Evolutionary conservation across 2,888 invertebrate species (phyloP), one percentile per base, ranked within the genome.

Genomic region (Leptura quadrifasciata): DNA sequence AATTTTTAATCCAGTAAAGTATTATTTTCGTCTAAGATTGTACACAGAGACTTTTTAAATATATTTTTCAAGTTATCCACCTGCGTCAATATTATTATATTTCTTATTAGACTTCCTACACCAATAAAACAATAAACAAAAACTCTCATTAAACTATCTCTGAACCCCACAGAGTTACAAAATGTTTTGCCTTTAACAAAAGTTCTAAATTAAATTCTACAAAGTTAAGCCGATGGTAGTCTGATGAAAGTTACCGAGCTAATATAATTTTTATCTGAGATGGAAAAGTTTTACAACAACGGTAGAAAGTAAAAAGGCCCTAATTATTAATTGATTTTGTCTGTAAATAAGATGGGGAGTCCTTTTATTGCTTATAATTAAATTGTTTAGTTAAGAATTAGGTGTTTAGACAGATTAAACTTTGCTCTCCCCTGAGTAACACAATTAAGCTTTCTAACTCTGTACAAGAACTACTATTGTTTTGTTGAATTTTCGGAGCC

Each of bases 321-420:
- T 76, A 80, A 78, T 80, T 80, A 76, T 75, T 77, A 76, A 80
- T 64, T 64, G 72, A 72, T 65, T 72, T 58, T 58, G 65, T 57
- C 57, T 54, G 63, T 65, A 72, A 72, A 72, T 65, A 65, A 54
- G 58, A 31, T 39, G 58, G 58, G 58, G 72, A 58, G 61, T 65
- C 58, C 39, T 24, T 39, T 72, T 57, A 72, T 58, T 58, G 73
- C 75, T 78, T 78, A 70, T 78, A 78, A 80, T 80, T 74, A 76
- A 78, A 76, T 80, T 80, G 78, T 80, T 78, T 74, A 76, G 78
- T 78, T 78, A 64, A 76, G 73, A 75, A 80, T 80, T 78, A 76
- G 78, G 35, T 31, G 63, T 63, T 72, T 72, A 21, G 58, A 57
- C 21, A 57, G 57, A 58, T 57, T 58, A 35, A 69, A 69, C 69